A percentile compares a stretch with the other conserved stretches of the same genome.
These are phyloP conservation scores for Araneus ventricosus DNA, from an alignment of 1,140 invertebrate genomes.

Conservation along the genomic window DNA sequence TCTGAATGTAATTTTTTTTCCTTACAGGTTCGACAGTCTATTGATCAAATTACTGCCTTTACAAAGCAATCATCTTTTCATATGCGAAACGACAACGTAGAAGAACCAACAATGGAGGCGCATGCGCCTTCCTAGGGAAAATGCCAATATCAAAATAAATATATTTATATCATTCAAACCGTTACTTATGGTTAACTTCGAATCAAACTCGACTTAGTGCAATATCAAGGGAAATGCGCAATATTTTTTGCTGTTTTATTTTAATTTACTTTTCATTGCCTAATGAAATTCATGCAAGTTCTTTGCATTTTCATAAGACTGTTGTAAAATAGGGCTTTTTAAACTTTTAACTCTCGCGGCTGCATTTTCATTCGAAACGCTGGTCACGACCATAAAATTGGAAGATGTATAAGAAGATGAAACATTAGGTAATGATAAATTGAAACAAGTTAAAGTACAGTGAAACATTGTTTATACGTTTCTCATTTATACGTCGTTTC, in stretches of 20 bases:
- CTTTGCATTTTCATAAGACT: too few relatives aligned
- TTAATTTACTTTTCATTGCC: not conserved
- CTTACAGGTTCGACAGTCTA: conserved; percentile 62
- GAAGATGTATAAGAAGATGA: too few relatives aligned
- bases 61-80: conserved; percentile 46
- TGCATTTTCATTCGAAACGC: too few relatives aligned
- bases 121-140: not conserved
- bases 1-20: not conserved
- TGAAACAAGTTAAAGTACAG: too few relatives aligned
- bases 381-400: too few relatives aligned
- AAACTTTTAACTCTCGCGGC: too few relatives aligned
- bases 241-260: not conserved
- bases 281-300: not conserved
- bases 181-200: not conserved
- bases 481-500: too few relatives aligned
- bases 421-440: too few relatives aligned
- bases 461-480: too few relatives aligned
- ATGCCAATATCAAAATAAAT: not conserved
- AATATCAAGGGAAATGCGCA: not conserved
- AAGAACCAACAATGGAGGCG: not conserved
- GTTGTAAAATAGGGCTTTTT: too few relatives aligned
- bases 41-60: conserved; percentile 60
- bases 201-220: not conserved
- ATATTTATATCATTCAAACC: not conserved
- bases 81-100: conserved; percentile 30